Evolutionary conservation across 2,113 vertebrate species (phyloP), one percentile per base, ranked within the genome.

Genomic region (Sphaerodactylus townsendi): DNA sequence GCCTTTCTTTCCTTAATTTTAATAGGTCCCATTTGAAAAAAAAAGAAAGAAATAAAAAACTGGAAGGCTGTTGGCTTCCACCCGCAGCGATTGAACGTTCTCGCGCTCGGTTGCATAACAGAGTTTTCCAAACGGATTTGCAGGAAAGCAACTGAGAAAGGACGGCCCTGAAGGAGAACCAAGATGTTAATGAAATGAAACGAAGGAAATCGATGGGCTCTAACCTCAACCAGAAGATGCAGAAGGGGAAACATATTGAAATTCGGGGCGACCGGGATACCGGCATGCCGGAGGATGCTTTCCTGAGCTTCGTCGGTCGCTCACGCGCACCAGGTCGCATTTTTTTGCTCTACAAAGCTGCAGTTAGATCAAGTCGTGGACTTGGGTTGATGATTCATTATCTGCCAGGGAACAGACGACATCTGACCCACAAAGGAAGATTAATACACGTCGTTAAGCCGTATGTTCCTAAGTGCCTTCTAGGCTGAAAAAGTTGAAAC

Each of bases 131-230:
- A 77, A 86, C 81, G 59, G 39, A 62, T 74, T 80, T 23, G 77
- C 68, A 76, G 78, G 19, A 6, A 70, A 4, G 3, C 6, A 70
- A 39, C 1, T 3, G 17, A 10, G 6, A 69, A 72, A n/a, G n/a
- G n/a, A n/a, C n/a, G n/a, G n/a, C n/a, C n/a, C 87, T 92, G 74
- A 59, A 79, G 59, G 82, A 90, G 85, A 91, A 92, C 84, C 86
- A 81, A 91, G 76, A 89, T 84, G 71, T 86, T 93, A 91, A 92
- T 94, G 94, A 92, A 94, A 90, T 80, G 87, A 84, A 90, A 92
- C 92, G 74, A 84, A 90, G 74, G 82, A 88, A 81, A 91, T 94
- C 70, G 3, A 93, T 93, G 81, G 80, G 48, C 83, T 87, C 81
- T 77, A 92, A 87, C 35, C 81, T 86, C 81, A 85, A 53, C 41